Evolutionary conservation across 1,140 invertebrate species (phyloP), one percentile per base, ranked within the genome.

Genomic region (Lysiphlebus fabarum): DNA sequence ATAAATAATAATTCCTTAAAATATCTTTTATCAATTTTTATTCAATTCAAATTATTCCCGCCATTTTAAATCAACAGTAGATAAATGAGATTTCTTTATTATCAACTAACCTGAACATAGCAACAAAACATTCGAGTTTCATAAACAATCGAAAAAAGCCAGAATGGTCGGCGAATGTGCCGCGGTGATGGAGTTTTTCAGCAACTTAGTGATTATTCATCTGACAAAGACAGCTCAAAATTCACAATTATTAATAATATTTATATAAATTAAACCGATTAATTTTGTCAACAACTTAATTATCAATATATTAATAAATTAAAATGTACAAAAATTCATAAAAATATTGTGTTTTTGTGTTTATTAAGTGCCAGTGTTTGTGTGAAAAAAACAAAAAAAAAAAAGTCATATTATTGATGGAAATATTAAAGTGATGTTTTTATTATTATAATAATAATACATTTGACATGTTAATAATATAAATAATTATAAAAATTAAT

Each of bases 131-230:
- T 2, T 26, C 17, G 17, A 26, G 17, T 4, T n/a, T n/a, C n/a
- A n/a, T 26, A 26, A 26, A 26, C 17, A 26, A 26, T 26, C 17
- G 17, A 26, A 26, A 17, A 26, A 26, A 26, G 17, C 17, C 65
- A 67, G 59, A 53, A 67, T 67, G 68, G 67, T 73, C 71, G 70
- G 71, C 67, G 70, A 74, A 72, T 63, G 71, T 74, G 68, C 67
- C 63, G 67, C 66, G 65, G 63, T 59, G 63, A 67, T 65, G 67
- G 62, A 68, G 67, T 68, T 65, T n/a, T 63, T 7, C 59, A 67
- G 54, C 68, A 64, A 55, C 66, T 66, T 65, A 51, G 38, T 53
- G 58, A 59, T 63, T 62, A 62, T 64, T 66, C 65, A 65, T 51
- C 65, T 70, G 68, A 72, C 64, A 64, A 61, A 45, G 50, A 34